phyloP scores from a whole-genome alignment of 2,888 invertebrate species.

The Frankliniella fusca region DNA sequence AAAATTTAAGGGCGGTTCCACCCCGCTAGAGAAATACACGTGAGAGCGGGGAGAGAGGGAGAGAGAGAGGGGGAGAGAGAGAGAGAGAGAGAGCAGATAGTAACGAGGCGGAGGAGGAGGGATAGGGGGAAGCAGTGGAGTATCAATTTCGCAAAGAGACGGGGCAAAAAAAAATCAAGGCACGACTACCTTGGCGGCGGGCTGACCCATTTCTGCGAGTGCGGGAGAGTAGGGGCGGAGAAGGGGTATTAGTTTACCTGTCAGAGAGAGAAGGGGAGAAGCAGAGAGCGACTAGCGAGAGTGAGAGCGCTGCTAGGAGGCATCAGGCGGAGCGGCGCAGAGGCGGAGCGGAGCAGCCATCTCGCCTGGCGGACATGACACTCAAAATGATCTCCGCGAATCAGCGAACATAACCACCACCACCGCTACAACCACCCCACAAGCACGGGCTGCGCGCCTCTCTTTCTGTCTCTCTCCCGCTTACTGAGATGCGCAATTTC shows the following conservation, averaged over 20 bases:
- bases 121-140: background rate
- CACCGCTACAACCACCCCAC: too few relatives aligned
- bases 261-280: too few relatives aligned
- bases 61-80: background rate
- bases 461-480: too few relatives aligned
- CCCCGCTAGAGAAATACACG: background rate
- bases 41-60: background rate
- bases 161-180: background rate
- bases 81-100: background rate
- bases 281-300: too few relatives aligned
- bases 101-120: background rate
- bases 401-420: too few relatives aligned
- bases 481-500: too few relatives aligned
- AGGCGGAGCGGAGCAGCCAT: too few relatives aligned
- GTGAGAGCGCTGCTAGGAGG: too few relatives aligned
- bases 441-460: too few relatives aligned
- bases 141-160: slow-evolving; percentile 3
- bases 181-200: background rate
- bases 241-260: background rate
- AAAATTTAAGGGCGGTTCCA: background rate
- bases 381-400: too few relatives aligned
- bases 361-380: too few relatives aligned
- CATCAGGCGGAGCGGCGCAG: too few relatives aligned
- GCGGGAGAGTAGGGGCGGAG: background rate
- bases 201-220: background rate